A percentile compares a stretch with the other conserved stretches of the same genome.
These are phyloP conservation scores for Aricia agestis DNA, from an alignment of 1,140 invertebrate species.

Conservation along the genomic window DNA sequence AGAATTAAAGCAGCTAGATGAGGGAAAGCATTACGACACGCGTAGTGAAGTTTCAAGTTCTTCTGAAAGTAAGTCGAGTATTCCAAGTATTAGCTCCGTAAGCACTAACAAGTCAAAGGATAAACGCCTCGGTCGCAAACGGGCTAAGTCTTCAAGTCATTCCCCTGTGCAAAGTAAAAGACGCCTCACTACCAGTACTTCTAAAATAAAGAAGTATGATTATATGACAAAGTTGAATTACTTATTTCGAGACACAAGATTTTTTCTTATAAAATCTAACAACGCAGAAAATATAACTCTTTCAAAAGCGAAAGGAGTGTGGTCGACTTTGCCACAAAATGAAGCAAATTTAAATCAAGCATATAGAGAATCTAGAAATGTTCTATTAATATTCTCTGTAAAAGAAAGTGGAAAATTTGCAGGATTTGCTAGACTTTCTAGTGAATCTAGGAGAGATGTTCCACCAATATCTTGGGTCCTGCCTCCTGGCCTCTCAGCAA, in stretches of 20 bases:
- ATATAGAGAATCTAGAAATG: slow-evolving; percentile 93
- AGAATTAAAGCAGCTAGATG: slow-evolving; percentile 81
- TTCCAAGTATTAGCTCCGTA: slow-evolving; percentile 84
- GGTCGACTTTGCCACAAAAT: slow-evolving; percentile 98
- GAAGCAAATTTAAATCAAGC: slow-evolving; percentile 97
- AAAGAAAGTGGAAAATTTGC: slow-evolving; percentile 97
- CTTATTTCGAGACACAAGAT: slow-evolving; percentile 94
- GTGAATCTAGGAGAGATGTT: slow-evolving; percentile 92
- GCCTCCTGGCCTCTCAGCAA: slow-evolving; percentile 94
- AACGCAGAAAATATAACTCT: slow-evolving; percentile 97
- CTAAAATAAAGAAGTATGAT: slow-evolving; percentile 84
- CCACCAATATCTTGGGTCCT: slow-evolving; percentile 95
- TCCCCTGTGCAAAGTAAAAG: slow-evolving; percentile 73
- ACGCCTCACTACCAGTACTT: slow-evolving; percentile 61
- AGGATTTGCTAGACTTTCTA: slow-evolving; percentile 93
- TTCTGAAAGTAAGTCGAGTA: slow-evolving; percentile 81
- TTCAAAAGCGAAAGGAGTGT: slow-evolving; percentile 96
- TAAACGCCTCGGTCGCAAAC: slow-evolving; percentile 73
- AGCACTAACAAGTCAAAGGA: slow-evolving; percentile 76
- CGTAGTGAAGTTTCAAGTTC: slow-evolving; percentile 87
- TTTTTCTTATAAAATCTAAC: slow-evolving; percentile 98
- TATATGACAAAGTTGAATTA: slow-evolving; percentile 95
- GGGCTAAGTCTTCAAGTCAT: slow-evolving; percentile 73
- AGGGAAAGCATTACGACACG: slow-evolving; percentile 82
- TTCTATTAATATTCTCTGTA: slow-evolving; percentile 97